Evolutionary conservation across 2,113 vertebrate genomes (phyloP), one percentile per base, ranked within the genome.

Genomic region (Phylloscopus trochiloides): DNA sequence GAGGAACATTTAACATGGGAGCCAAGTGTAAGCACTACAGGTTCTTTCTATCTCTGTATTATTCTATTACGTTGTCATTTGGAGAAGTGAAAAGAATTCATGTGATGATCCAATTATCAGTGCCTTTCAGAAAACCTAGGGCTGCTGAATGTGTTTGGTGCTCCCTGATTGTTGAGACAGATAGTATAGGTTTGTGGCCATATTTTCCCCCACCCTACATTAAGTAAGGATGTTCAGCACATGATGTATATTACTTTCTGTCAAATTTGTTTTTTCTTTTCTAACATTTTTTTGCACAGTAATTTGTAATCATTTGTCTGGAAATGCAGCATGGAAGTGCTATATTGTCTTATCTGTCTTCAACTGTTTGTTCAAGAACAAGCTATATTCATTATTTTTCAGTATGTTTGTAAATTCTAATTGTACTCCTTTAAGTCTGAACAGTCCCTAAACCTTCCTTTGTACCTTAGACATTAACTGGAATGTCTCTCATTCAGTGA

Each of bases 11-110:
- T 54, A 55, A 67, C 10, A 6, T 3, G 5, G 21, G 34, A 72
- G 28, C 4, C 12, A 34, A 25, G 7, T 28, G 7, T 34, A 47
- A 78, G 32, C 8, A 3, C 26, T 58, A n/a, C 15, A 70, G 66
- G 3, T 38, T 5, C 9, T 58, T 84, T 70, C 34, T 62, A 48
- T 8, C 1, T 54, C 38, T 0, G 0, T 62, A 6, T 24, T 71
- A 7, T 22, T 66, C 34, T 47, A 16, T 17, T 22, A 11, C 8
- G 4, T 36, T 90, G 32, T 50, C 36, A 67, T 51, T 18, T 54
- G 55, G 62, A 59, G 52, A 78, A 72, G 5, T 26, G 9, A 51
- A 82, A 71, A 55, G 50, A 83, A 87, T 61, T 17, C 2, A 9
- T 14, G n/a, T 40, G 52, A 36, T 24, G 18, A 78, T 50, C 3